phyloP scores from a whole-genome alignment of 2,888 invertebrate genomes.

The Tenthredo livida region DNA sequence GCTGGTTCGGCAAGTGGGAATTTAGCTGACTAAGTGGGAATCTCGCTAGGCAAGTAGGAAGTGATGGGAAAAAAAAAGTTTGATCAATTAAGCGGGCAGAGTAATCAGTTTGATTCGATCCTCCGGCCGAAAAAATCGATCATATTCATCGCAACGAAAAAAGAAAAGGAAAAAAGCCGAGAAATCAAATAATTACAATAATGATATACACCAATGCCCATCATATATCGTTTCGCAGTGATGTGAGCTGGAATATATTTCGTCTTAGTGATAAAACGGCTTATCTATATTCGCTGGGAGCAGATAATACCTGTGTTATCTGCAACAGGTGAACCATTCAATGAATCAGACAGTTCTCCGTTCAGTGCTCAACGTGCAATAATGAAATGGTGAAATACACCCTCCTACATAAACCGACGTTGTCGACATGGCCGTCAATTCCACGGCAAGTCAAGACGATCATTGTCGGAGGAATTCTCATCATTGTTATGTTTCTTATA shows the following conservation, averaged over 20 bases:
- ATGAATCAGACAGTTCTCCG: constrained; percentile 23
- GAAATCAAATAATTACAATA: background rate
- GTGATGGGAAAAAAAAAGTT: background rate
- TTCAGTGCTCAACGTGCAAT: background rate
- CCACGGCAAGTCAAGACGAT: constrained; percentile 52
- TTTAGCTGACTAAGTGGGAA: constrained; percentile 3
- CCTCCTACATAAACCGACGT: constrained; percentile 48
- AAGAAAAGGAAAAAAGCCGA: background rate
- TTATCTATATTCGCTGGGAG: constrained; percentile 13
- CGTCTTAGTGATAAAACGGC: constrained; percentile 14
- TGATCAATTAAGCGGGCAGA: background rate
- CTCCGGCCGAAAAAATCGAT: background rate
- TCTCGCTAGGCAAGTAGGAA: background rate
- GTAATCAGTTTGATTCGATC: background rate
- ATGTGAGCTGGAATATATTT: background rate
- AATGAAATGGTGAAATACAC: constrained; percentile 54
- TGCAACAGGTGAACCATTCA: constrained; percentile 19
- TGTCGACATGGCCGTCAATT: constrained; percentile 52
- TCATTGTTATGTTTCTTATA: background rate
- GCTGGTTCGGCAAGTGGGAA: background rate
- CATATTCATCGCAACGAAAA: background rate
- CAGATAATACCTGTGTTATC: constrained; percentile 33
- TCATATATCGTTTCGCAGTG: background rate
- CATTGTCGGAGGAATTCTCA: constrained; percentile 3
- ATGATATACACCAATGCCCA: background rate